Conservation (phyloP, 1,140 invertebrate species). For the Hirudo medicinalis region DNA sequence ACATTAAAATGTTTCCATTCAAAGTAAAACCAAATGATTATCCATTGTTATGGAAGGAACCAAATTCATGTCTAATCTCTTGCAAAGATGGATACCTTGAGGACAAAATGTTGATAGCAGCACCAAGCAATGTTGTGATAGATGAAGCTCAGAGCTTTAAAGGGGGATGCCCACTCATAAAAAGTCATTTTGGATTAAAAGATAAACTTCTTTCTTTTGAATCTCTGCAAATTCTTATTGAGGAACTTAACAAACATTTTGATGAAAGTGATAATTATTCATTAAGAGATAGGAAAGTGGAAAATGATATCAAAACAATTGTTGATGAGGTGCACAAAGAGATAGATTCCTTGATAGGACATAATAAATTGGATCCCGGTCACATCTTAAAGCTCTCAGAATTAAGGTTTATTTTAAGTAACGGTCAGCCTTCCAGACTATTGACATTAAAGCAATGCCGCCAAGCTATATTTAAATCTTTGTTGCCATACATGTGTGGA, state of each 20-base stretch:
- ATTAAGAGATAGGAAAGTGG: neutral
- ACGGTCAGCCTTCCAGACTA: neutral
- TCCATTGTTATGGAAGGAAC: conserved; percentile 6
- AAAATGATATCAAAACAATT: neutral
- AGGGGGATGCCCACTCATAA: neutral
- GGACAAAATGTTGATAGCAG: neutral
- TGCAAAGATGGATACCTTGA: conserved; percentile 6
- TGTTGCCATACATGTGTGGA: too few species aligned
- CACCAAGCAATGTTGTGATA: neutral
- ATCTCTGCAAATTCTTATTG: neutral
- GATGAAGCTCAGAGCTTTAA: neutral
- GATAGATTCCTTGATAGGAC: neutral
- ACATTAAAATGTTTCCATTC: conserved; percentile 5
- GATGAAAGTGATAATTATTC: conserved; percentile 1
- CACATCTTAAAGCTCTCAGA: neutral
- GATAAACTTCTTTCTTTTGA: neutral
- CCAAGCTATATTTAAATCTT: too few species aligned
- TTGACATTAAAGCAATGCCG: too few species aligned
- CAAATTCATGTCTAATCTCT: neutral
- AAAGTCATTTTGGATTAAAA: neutral
- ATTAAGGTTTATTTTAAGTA: conserved; percentile 1
- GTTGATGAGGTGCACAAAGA: neutral
- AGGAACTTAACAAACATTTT: conserved; percentile 4
- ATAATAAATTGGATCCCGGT: neutral
- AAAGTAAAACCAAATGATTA: neutral